Conservation (phyloP, 2,797 vertebrate species). For the Megalops cyprinoides region DNA sequence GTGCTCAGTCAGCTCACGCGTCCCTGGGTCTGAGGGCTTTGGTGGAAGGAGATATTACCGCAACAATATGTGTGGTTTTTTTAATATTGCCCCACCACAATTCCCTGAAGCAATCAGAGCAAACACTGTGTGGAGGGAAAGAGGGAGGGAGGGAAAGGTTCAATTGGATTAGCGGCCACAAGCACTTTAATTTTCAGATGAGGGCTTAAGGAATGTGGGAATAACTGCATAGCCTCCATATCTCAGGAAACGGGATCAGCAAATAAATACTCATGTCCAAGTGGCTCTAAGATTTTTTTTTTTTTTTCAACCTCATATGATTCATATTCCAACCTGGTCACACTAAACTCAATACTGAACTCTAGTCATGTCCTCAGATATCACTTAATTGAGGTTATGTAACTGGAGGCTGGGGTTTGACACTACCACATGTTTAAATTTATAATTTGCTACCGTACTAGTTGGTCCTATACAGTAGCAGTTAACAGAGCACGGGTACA, state of each 20-base stretch:
- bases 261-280: constrained; percentile 52
- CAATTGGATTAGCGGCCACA: constrained; percentile 78
- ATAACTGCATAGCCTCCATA: constrained; percentile 62
- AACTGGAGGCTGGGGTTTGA: no score
- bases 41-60: constrained; percentile 61
- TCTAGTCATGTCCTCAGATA: no score
- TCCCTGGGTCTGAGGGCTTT: constrained; percentile 47
- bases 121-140: constrained; percentile 46
- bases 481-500: no score
- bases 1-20: constrained; percentile 28
- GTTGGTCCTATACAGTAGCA: no score
- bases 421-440: no score
- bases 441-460: no score
- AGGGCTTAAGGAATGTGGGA: constrained; percentile 60
- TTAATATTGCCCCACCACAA: constrained; percentile 74
- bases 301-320: background rate
- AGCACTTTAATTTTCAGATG: constrained; percentile 78
- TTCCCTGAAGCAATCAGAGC: constrained; percentile 74
- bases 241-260: constrained; percentile 46
- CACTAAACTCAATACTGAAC: background rate
- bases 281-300: background rate
- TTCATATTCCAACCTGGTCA: background rate
- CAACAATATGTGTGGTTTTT: constrained; percentile 70
- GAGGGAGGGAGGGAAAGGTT: constrained; percentile 41
- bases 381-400: no score